phyloP scores from a whole-genome alignment of 2,113 vertebrate genomes.

The Megaceryle maxima region DNA sequence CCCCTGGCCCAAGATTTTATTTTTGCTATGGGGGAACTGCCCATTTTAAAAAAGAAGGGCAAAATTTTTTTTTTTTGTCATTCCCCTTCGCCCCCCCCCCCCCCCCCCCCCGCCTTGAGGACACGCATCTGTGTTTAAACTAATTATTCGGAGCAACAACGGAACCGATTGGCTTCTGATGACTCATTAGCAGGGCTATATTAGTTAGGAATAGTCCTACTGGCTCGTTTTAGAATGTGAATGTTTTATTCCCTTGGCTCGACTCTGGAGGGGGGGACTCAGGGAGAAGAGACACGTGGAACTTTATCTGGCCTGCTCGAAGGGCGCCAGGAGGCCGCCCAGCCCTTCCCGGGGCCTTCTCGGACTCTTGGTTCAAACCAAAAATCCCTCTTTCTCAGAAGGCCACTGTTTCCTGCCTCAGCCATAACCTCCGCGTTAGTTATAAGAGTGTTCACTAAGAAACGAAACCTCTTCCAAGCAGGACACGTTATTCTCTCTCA shows the following conservation, averaged over 20 bases:
- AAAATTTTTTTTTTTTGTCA: too few relatives aligned
- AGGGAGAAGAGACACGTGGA: background rate
- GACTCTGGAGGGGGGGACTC: background rate
- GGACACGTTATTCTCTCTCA: background rate
- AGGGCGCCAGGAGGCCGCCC: background rate
- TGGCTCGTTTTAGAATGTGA: background rate
- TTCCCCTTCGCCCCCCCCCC: too few relatives aligned
- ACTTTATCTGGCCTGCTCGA: background rate
- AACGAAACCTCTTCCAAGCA: background rate
- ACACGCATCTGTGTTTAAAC: background rate
- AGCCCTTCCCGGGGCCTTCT: background rate
- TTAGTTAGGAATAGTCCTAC: constrained; percentile 16
- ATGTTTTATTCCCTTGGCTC: background rate
- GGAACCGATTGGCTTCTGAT: constrained; percentile 32
- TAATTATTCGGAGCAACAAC: background rate
- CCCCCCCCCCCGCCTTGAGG: background rate
- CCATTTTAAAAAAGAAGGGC: too few relatives aligned
- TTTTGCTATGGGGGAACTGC: too few relatives aligned
- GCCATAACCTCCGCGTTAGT: background rate
- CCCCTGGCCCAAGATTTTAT: too few relatives aligned
- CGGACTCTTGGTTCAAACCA: background rate
- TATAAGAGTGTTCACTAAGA: background rate
- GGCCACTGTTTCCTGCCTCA: background rate
- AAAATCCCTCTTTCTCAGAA: background rate
- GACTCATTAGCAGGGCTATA: background rate